Evolutionary conservation across 2,113 vertebrate genomes (phyloP), one percentile per base, ranked within the genome.

Genomic region (Panthera uncia): DNA sequence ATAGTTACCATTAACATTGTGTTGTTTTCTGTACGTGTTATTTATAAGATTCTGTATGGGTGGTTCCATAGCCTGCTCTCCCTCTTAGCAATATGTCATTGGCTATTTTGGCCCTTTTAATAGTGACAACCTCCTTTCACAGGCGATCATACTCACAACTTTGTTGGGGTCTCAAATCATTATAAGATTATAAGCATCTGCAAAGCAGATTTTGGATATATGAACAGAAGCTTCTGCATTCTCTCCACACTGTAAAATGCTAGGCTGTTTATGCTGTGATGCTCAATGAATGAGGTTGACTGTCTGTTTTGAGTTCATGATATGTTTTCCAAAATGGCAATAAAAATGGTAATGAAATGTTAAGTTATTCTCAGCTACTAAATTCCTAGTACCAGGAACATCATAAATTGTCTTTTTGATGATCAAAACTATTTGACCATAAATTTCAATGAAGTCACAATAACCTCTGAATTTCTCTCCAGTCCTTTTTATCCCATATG

Each of bases 261-360:
- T 79, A 16, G 27, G 33, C 16, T 76, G 2, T 96, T 96, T 79
- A 73, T 73, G 61, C 48, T 76, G 13, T 86, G 45, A 79, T 1
- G 3, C n/a, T 66, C 63, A 81, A 52, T 96, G 92, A 84, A 45
- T 61, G 68, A 69, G n/a, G 78, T 25, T 96, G 91, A 55, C 71
- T 91, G 13, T 23, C 50, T 97, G 5, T 80, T 97, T 63, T 61
- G 79, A 94, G 80, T 93, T 97, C 89, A 97, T 96, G 94, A 95
- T 88, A 63, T 97, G 45, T 80, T 95, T 97, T 94, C 83, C 50
- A 96, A 93, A 95, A 91, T 94, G 82, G 65, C 74, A 92, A 63
- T 93, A 97, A 98, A 98, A 97, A 81, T 92, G 91, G 33, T 96
- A 96, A 98, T 97, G 89, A 80, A 97, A 95, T 84, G 29, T 86